Conservation (phyloP, 2,113 vertebrate species). For the Sapajus apella region DNA sequence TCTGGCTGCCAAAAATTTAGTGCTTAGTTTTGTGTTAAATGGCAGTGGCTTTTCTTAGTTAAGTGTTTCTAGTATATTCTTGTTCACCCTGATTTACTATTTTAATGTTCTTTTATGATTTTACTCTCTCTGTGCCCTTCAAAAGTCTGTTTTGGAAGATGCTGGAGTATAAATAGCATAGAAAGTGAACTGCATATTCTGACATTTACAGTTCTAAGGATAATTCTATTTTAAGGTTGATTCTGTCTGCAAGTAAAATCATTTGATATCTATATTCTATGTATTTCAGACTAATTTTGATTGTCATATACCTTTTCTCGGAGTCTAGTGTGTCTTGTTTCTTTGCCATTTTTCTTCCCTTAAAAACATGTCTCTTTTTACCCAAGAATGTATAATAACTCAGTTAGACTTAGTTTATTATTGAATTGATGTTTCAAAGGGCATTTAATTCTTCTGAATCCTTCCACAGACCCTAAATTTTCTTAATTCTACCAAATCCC, state of each 20-base stretch:
- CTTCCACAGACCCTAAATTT: background rate
- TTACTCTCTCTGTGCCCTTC: slow-evolving; percentile 42
- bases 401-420: slow-evolving; percentile 36
- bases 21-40: background rate
- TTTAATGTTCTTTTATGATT: slow-evolving; percentile 43
- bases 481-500: background rate
- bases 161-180: slow-evolving; percentile 25
- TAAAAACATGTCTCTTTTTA: background rate
- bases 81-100: slow-evolving; percentile 27
- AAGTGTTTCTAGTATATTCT: background rate
- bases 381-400: background rate
- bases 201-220: slow-evolving; percentile 56
- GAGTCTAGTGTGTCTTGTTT: background rate
- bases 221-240: slow-evolving; percentile 36
- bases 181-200: slow-evolving; percentile 42
- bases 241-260: slow-evolving; percentile 15
- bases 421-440: background rate
- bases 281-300: slow-evolving; percentile 23
- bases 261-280: background rate
- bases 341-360: background rate
- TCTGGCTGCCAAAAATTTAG: background rate
- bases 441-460: background rate
- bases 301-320: background rate
- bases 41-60: slow-evolving; percentile 30
- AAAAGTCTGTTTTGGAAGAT: slow-evolving; percentile 63